Evolutionary conservation across 2,888 invertebrate genomes (phyloP), one percentile per base, ranked within the genome.

Genomic region (Teleogryllus oceanicus): DNA sequence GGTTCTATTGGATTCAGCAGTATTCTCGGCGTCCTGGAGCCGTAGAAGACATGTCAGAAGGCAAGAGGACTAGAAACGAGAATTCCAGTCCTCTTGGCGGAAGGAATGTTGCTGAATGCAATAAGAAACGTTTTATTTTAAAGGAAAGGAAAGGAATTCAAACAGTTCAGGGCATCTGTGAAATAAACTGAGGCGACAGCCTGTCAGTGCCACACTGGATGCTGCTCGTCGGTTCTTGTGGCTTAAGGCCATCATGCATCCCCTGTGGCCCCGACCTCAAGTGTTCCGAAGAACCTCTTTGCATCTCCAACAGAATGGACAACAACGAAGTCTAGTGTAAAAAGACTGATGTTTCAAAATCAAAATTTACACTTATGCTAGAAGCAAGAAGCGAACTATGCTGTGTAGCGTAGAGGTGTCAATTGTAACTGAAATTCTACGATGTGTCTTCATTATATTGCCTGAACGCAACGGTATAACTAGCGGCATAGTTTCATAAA

Each of bases 251-350:
- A n/a, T 62, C n/a, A 16, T n/a, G 62, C 62, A 13, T 62, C 62
- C 62, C 62, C 62, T 62, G 62, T 62, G 62, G 62, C 62, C 62
- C 62, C 62, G 62, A 62, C 62, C 62, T 62, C 62, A 62, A 62
- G 62, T 62, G 62, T 62, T 62, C 62, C 62, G 62, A 62, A 13
- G n/a, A 62, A 13, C n/a, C n/a, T 62, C 62, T 13, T 62, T 18
- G 62, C 13, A 62, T 4, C 62, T 62, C n/a, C 62, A n/a, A 62
- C 62, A 62, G 62, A n/a, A 62, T n/a, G 37, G 37, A 37, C 37
- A 37, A 62, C 62, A 62, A 62, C 62, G 62, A 62, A 62, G 62
- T 62, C n/a, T 18, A 13, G 62, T 62, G 62, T 62, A n/a, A 62
- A 62, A 62, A 13, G 62, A 62, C 62, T 62, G 62, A n/a, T 62